These are phyloP conservation scores for Drosophila antonietae DNA, from an alignment of 2,888 invertebrate species.

Conservation along the genomic window DNA sequence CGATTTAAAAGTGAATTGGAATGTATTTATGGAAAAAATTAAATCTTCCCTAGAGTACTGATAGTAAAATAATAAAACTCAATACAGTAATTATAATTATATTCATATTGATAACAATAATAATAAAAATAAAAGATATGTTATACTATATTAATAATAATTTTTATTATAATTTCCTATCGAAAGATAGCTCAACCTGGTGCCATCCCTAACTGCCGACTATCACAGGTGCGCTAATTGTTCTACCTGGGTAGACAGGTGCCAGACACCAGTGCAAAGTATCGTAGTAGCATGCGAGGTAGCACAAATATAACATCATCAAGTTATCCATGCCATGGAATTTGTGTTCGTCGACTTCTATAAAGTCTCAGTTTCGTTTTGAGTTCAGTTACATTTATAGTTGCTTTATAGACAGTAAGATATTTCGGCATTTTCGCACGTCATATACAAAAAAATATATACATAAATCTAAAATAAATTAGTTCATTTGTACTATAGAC, in stretches of 20 bases:
- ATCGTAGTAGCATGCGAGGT: background rate
- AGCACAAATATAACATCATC: conserved; percentile 13
- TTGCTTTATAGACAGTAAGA: conserved; percentile 15
- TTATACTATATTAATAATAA: background rate
- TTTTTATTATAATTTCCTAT: background rate
- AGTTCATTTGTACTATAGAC: background rate
- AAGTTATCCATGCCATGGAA: conserved; percentile 19
- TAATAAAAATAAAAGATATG: background rate
- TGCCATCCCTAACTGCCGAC: background rate
- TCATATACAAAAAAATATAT: background rate
- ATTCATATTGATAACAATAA: background rate
- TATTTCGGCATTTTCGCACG: conserved; percentile 18
- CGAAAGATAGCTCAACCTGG: background rate
- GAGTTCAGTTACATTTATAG: conserved; percentile 16
- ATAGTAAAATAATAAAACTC: background rate
- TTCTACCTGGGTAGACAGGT: conserved; percentile 14
- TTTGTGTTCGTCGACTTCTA: background rate
- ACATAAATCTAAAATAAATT: conserved; percentile 26
- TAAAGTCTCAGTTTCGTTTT: background rate
- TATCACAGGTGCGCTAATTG: conserved; percentile 45
- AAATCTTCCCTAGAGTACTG: too few relatives aligned
- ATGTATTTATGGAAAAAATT: too few relatives aligned
- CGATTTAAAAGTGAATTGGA: too few relatives aligned
- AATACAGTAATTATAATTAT: background rate
- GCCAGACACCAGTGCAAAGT: conserved; percentile 8